Evolutionary conservation across 2,113 vertebrate genomes (phyloP), one percentile per base, ranked within the genome.

Genomic region (Sardina pilchardus): DNA sequence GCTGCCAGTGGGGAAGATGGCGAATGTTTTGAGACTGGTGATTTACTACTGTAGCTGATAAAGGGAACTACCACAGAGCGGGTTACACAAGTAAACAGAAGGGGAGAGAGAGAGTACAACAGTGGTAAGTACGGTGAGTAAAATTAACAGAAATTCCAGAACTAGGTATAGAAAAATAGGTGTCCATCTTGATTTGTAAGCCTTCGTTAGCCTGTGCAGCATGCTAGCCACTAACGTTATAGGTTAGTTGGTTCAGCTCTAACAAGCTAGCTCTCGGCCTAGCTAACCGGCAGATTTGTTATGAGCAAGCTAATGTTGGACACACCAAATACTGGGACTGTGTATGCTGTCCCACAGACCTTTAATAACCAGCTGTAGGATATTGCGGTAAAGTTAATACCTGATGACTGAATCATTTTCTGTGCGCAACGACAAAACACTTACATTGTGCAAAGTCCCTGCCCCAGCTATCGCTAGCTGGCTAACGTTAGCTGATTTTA

Each of bases 1-100:
- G 93, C 90, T 89, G 89, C 59, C 84, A 67, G 78, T 53, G 59
- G 81, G 92, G 93, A 95, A 96, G 94, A 96, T 95, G 95, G 94
- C 94, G 94, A 93, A 91, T 91, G 91, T 91, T 88, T 91, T 93
- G 92, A 92, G 90, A 91, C 90, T 91, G 93, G 91, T 63, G 87
- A 86, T 90, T 87, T 91, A 83, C 89, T 90, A 91, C 88, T 88
- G 93, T 87, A 94, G 94, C 92, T 95, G 94, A 95, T 94, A 93
- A 88, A 91, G 89, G 90, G 89, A 86, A 89, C 84, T 85, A 91
- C 86, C 26, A 88, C 53, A 92, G 86, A 84, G 83, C 67, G 88
- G 34, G 84, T 16, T 84, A 42, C 84, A 85, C 78, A 86, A 36
- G 63, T 71, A 53, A 80, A 42, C 85, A 71, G 63, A 10, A 43